These are phyloP conservation scores for Teleopsis dalmanni DNA, from an alignment of 1,140 invertebrate species.

Conservation along the genomic window DNA sequence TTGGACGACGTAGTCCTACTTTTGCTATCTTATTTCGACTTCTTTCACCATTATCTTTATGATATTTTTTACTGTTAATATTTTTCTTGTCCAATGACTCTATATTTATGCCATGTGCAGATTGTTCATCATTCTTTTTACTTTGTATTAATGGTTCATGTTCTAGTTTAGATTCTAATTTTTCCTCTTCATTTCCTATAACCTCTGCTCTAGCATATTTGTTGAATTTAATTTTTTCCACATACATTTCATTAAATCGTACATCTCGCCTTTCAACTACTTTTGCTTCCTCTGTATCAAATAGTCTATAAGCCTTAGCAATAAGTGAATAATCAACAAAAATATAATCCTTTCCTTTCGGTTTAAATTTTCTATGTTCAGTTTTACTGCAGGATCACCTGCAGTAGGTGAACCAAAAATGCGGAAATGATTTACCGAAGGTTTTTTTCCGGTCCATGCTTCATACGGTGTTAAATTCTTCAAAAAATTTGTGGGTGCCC, in stretches of 20 bases:
- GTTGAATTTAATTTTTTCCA: too few relatives aligned
- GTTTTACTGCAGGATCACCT: not conserved
- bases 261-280: slow-evolving; percentile 4
- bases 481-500: slow-evolving; percentile 9
- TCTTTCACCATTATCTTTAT: too few relatives aligned
- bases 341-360: slow-evolving; percentile 6
- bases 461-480: slow-evolving; percentile 7
- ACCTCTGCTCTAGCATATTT: too few relatives aligned
- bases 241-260: not conserved
- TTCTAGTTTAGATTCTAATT: too few relatives aligned
- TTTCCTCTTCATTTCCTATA: too few relatives aligned
- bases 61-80: too few relatives aligned
- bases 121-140: too few relatives aligned
- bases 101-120: too few relatives aligned
- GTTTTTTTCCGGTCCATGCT: not conserved
- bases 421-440: slow-evolving; percentile 1
- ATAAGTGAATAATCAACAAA: slow-evolving; percentile 9
- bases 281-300: not conserved
- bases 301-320: slow-evolving; percentile 10
- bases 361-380: slow-evolving; percentile 2
- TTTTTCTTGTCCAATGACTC: too few relatives aligned
- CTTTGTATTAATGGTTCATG: too few relatives aligned
- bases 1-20: not conserved
- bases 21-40: too few relatives aligned
- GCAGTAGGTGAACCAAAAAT: not conserved